Percentiles rank a stretch among this genome's conserved stretches.
phyloP scores from a whole-genome alignment of 1,140 invertebrate species.

The Adoxophyes honmai region DNA sequence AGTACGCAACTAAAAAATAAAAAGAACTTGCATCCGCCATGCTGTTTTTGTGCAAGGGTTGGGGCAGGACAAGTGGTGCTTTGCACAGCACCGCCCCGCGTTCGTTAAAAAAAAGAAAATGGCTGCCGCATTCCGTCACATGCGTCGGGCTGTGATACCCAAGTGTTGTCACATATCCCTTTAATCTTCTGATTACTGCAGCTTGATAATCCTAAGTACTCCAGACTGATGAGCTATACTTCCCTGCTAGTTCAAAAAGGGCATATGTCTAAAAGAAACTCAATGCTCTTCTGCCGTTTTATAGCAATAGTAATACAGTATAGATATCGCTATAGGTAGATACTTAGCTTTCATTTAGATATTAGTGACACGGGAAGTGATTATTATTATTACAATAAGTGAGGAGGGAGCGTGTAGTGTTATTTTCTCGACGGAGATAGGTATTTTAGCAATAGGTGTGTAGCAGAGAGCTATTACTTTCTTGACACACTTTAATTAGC shows the following conservation, averaged over 20 bases:
- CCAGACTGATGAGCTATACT: not conserved
- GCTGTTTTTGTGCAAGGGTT: constrained; percentile 68
- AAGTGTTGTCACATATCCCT: constrained; percentile 34
- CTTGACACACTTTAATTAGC: too few relatives aligned
- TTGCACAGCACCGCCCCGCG: constrained; percentile 62
- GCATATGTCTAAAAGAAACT: too few relatives aligned
- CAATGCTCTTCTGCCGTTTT: constrained; percentile 8
- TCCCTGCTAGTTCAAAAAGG: too few relatives aligned
- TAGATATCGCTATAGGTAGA: too few relatives aligned
- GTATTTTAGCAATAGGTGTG: too few relatives aligned
- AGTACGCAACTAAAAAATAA: constrained; percentile 56
- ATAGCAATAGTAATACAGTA: not conserved
- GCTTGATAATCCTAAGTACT: constrained; percentile 17
- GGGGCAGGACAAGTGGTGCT: constrained; percentile 62
- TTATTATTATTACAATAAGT: too few relatives aligned
- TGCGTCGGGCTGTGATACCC: constrained; percentile 33
- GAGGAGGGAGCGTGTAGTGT: too few relatives aligned
- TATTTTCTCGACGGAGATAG: too few relatives aligned
- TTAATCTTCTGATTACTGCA: constrained; percentile 60
- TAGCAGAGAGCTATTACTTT: too few relatives aligned
- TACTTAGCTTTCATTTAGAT: too few relatives aligned
- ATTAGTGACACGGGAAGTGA: too few relatives aligned
- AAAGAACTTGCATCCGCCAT: constrained; percentile 61
- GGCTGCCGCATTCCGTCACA: constrained; percentile 41
- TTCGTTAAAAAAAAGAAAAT: constrained; percentile 47